Percentiles rank a stretch among this genome's conserved stretches.
Evolutionary conservation across 2,797 vertebrate genomes (phyloP).

Genomic region (Gymnothorax javanicus): DNA sequence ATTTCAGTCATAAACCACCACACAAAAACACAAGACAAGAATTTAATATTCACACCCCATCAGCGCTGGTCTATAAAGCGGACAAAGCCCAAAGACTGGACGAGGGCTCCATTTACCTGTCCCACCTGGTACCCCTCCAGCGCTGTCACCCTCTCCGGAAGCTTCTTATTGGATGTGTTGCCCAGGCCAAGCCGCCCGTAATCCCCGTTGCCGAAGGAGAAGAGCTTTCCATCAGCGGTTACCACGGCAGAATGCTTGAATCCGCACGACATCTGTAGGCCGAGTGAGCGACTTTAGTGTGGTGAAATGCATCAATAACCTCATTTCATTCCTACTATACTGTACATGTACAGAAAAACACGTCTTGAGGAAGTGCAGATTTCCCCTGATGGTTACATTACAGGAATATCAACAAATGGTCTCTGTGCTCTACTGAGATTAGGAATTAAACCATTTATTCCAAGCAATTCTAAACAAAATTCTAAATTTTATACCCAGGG

Average conservation of each 20-base stretch:
- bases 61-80: not conserved
- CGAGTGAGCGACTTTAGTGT: not conserved
- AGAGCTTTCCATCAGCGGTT: conserved; percentile 81
- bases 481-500: too few species aligned
- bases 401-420: not conserved
- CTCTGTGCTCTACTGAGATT: not conserved
- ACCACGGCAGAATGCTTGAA: conserved; percentile 84
- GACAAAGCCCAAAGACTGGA: not conserved
- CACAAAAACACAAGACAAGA: not conserved
- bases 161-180: conserved; percentile 84
- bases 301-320: not conserved
- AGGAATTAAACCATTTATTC: too few species aligned
- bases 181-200: conserved; percentile 81
- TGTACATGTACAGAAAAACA: not conserved
- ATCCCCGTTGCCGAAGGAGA: conserved; percentile 82
- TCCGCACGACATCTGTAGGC: conserved; percentile 78
- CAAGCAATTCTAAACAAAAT: too few species aligned
- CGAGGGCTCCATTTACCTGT: conserved; percentile 61
- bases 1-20: not conserved
- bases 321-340: not conserved
- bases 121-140: conserved; percentile 83
- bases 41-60: too few species aligned
- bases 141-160: conserved; percentile 79
- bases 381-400: not conserved
- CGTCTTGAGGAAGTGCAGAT: not conserved